phyloP scores from a whole-genome alignment of 2,113 vertebrate genomes.

The Suricata suricatta region DNA sequence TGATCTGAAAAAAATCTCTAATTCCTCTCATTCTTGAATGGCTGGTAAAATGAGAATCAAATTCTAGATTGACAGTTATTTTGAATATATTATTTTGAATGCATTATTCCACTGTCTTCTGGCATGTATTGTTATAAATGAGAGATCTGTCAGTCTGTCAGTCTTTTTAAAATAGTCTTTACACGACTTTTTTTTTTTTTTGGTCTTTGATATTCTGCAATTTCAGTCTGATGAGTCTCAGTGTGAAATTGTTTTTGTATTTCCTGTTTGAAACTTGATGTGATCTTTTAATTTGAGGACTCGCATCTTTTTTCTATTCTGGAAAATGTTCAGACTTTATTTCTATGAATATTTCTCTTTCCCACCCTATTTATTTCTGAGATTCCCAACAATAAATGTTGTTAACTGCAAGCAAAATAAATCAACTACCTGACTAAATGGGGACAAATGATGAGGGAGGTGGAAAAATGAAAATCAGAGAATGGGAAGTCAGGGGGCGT shows the following conservation, averaged over 20 bases:
- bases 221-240: conserved; percentile 40
- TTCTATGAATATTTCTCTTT: not conserved
- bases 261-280: conserved; percentile 18
- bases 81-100: conserved; percentile 59
- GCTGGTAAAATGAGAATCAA: not conserved
- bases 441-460: not conserved
- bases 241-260: conserved; percentile 44
- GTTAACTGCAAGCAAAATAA: conserved; percentile 44
- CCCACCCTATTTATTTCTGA: not conserved
- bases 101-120: conserved; percentile 38
- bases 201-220: not conserved
- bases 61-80: conserved; percentile 42
- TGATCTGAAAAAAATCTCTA: not conserved
- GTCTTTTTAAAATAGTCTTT: conserved; percentile 12
- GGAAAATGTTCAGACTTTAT: not conserved
- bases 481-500: not conserved
- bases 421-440: not conserved
- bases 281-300: conserved; percentile 51
- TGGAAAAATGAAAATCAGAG: not conserved
- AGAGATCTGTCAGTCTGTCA: conserved; percentile 42
- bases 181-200: conserved; percentile 6
- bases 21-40: not conserved
- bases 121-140: conserved; percentile 34
- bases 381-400: not conserved
- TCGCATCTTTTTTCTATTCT: not conserved